phyloP scores from a whole-genome alignment of 2,113 vertebrate species.

The Theristicus caerulescens region DNA sequence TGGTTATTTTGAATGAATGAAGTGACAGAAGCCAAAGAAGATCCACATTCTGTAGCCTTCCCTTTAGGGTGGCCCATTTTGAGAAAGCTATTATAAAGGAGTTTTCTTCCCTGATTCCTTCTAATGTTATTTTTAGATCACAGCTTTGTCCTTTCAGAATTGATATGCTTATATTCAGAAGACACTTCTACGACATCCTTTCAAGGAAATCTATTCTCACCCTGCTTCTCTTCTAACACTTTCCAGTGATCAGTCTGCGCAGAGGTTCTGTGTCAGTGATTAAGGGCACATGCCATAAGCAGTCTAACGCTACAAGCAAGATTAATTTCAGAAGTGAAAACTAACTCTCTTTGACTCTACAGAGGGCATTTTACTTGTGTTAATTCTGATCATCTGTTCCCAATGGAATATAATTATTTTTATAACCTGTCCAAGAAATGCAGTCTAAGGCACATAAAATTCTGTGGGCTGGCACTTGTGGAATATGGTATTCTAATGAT shows the following conservation, averaged over 20 bases:
- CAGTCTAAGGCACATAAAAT: background rate
- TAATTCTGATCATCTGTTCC: background rate
- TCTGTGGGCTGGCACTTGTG: background rate
- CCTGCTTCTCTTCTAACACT: background rate
- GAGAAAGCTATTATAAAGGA: background rate
- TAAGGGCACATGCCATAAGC: background rate
- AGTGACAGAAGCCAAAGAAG: background rate
- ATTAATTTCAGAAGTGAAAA: background rate
- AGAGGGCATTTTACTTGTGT: background rate
- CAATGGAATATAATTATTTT: background rate
- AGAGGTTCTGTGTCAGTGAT: background rate
- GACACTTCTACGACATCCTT: background rate
- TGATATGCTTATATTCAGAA: background rate
- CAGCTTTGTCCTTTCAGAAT: background rate
- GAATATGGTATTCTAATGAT: background rate
- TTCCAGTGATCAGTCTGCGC: background rate
- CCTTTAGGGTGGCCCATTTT: background rate
- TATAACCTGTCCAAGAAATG: background rate
- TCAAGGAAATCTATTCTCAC: background rate
- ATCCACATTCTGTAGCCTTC: background rate
- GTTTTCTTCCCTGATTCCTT: background rate
- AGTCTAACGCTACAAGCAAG: background rate
- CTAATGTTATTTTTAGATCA: background rate
- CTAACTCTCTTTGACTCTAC: background rate
- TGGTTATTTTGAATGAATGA: background rate